These are phyloP conservation scores for Lithophane ornitopus DNA, from an alignment of 2,888 invertebrate species.

Conservation along the genomic window DNA sequence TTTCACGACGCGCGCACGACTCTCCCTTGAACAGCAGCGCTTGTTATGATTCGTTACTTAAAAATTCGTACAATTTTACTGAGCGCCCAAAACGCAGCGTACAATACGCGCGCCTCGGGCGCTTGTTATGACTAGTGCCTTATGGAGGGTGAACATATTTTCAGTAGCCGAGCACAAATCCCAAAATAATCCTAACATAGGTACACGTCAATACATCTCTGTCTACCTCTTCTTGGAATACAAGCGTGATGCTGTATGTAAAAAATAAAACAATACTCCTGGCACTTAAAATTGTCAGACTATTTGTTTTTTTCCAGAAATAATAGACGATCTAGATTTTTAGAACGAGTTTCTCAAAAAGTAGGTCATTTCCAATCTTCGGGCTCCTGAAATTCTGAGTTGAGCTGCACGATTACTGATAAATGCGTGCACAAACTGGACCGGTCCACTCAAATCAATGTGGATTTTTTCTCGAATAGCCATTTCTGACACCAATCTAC, in stretches of 20 bases:
- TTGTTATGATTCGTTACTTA: no score
- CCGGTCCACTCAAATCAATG: neutral
- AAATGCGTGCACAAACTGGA: neutral
- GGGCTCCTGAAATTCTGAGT: neutral
- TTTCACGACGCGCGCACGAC: no score
- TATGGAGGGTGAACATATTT: neutral
- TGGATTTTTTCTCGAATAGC: neutral
- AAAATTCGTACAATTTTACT: no score
- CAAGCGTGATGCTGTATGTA: neutral
- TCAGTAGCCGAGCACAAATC: neutral
- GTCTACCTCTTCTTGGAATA: neutral
- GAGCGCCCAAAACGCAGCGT: no score
- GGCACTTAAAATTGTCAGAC: constrained; percentile 14
- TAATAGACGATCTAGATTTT: constrained; percentile 18
- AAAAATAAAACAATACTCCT: neutral
- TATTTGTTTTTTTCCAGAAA: constrained; percentile 4
- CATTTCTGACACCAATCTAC: neutral
- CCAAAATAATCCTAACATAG: neutral
- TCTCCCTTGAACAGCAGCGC: no score
- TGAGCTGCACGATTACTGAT: neutral
- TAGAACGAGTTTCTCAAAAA: constrained; percentile 20
- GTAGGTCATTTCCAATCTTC: constrained; percentile 35
- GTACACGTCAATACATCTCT: no score
- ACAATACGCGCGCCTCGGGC: no score
- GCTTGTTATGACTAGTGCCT: no score